Percentiles rank a stretch among this genome's conserved stretches.
Evolutionary conservation across 1,140 invertebrate genomes (phyloP).

Genomic region (Andricus grossulariae): DNA sequence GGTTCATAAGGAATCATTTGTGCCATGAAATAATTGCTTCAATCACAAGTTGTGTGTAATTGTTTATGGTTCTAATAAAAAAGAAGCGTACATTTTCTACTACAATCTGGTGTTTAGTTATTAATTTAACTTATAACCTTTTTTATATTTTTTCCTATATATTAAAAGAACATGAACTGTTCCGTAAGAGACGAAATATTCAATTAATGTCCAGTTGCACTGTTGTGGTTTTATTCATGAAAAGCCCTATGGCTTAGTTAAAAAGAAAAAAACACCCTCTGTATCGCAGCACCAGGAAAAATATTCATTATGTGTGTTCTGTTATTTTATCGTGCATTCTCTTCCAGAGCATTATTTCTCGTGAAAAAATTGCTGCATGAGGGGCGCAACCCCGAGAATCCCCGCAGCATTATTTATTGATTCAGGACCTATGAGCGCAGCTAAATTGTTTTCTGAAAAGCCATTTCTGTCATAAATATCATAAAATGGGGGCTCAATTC

Average conservation of each 20-base stretch:
- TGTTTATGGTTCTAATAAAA: too few relatives aligned
- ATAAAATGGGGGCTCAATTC: neutral
- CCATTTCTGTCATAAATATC: neutral
- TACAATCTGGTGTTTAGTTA: too few relatives aligned
- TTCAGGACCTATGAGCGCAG: constrained; percentile 15
- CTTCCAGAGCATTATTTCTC: neutral
- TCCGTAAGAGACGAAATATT: too few relatives aligned
- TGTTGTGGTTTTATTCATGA: neutral
- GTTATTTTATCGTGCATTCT: constrained; percentile 26
- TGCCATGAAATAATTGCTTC: too few relatives aligned
- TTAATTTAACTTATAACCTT: too few relatives aligned
- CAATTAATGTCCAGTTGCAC: too few relatives aligned
- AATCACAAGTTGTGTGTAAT: too few relatives aligned
- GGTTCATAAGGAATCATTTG: too few relatives aligned
- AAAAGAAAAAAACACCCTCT: neutral
- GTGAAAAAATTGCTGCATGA: neutral
- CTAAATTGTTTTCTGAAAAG: constrained; percentile 20
- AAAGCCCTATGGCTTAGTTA: neutral
- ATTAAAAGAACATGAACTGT: too few relatives aligned
- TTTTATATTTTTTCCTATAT: too few relatives aligned
- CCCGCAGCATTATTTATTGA: constrained; percentile 29
- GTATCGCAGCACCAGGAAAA: neutral
- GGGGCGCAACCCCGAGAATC: constrained; percentile 1
- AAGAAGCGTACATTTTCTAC: too few relatives aligned
- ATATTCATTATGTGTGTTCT: constrained; percentile 26